Evolutionary conservation across 30 jellyfish, hydroid and myxozoan species (phyloP).

Genomic region (Aurelia aurita complex sp. Pacific): DNA sequence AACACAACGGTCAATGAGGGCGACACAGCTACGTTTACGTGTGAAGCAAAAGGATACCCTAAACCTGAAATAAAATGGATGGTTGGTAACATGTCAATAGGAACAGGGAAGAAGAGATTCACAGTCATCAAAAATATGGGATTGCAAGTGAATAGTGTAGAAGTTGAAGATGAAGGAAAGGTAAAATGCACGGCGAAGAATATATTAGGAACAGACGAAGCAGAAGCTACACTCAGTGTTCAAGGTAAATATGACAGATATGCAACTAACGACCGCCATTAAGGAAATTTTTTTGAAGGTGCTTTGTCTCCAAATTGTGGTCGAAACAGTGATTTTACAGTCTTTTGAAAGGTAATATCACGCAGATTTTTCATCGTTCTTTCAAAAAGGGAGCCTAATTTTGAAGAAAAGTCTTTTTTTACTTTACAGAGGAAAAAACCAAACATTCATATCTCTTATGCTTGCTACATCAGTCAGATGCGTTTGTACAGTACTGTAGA

Average conservation of each 20-base stretch:
- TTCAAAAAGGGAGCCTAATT: no score
- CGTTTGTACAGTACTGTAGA: no score
- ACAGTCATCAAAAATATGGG: neutral
- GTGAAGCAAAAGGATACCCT: conserved; percentile 38
- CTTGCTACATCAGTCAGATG: no score
- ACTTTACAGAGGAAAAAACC: no score
- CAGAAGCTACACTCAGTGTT: conserved; percentile 8
- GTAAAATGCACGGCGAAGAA: conserved; percentile 24
- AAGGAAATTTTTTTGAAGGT: no score
- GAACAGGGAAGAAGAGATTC: neutral
- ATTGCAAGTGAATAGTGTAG: conserved; percentile 1
- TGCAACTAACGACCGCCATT: no score
- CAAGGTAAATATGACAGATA: conserved; percentile 3
- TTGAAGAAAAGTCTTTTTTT: no score
- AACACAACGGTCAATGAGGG: neutral
- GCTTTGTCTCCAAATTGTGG: no score
- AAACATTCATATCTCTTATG: no score
- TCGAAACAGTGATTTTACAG: no score
- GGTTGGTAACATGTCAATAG: neutral
- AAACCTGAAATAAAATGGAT: conserved; percentile 23
- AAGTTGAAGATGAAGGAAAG: conserved; percentile 9
- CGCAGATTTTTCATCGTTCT: no score
- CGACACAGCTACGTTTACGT: conserved; percentile 15
- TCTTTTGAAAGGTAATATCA: no score
- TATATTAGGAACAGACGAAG: conserved; percentile 16